Base-by-base conservation (phyloP, 2,888 invertebrate genomes). In the Heliconius charithonia region DNA sequence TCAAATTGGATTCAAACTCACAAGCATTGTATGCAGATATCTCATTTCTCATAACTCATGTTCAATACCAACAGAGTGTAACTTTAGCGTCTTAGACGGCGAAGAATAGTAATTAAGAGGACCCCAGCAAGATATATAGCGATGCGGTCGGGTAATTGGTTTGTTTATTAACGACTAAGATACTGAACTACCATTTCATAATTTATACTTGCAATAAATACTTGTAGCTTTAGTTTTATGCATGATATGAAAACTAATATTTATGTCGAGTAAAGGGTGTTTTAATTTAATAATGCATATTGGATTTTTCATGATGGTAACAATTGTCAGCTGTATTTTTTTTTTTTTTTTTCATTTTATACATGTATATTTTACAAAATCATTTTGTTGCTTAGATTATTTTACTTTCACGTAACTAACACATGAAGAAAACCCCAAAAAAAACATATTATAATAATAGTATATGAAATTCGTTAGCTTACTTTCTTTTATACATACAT, bases 41-140 rank as follows among this genome's bases (percentile, higher is more conserved):
- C 72, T 75, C 77, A 77, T 81, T 73, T 65, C 79, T 78, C 79
- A 77, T 83, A 80, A 82, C 81, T 83, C 80, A 82, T 81, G 77
- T 65, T 45, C 76, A 81, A 76, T 71, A 80, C 75, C 59, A 80
- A 80, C 78, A 80, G 79, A 69, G n/a, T 69, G 72, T 75, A 82
- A 82, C 76, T 79, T 81, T 67, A 71, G 51, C 75, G 69, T 66
- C 56, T 70, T 72, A 76, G 76, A 75, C 71, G 69, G 69, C 65
- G 77, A 77, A 82, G 66, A 78, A 80, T 79, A 79, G 73, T 81
- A 74, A 80, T 81, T 80, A 79, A 78, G 79, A 77, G 75, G 72
- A 75, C 25, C 75, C 79, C 63, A 59, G 72, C 74, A 78, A 81
- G 78, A 81, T 78, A 77, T 80, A 80, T 75, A 51, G 77, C 63